Conservation (phyloP, 2,797 vertebrate species). For the Smutsia temminckii region DNA sequence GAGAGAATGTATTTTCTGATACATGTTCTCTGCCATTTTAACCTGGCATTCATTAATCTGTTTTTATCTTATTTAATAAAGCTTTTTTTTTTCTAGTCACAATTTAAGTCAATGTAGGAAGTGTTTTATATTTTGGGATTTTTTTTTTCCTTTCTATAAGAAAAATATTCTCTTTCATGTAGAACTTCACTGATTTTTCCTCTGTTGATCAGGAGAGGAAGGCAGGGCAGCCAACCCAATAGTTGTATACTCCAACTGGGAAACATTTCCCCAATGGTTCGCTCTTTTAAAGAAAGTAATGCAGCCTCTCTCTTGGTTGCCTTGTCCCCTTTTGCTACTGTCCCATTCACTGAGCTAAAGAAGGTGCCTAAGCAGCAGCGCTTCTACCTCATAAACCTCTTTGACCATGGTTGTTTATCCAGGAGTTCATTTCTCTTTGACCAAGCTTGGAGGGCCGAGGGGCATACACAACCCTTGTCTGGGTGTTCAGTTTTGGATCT, state of each 20-base stretch:
- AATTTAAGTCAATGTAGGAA: neutral
- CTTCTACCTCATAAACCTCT: neutral
- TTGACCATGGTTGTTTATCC: neutral
- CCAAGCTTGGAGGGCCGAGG: no score
- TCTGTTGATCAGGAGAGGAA: neutral
- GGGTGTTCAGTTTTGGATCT: neutral
- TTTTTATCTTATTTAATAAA: neutral
- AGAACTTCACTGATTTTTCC: neutral
- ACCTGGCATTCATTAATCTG: neutral
- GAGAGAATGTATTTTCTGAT: neutral
- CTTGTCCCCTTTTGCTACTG: neutral
- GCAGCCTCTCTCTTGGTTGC: neutral
- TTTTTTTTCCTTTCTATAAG: neutral
- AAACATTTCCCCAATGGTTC: neutral
- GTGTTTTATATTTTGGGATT: neutral
- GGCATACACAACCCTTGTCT: neutral
- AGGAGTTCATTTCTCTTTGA: neutral
- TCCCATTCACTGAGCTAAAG: neutral
- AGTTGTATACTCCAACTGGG: neutral
- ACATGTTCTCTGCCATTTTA: neutral
- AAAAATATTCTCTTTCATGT: neutral
- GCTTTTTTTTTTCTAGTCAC: neutral
- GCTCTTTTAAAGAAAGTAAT: neutral
- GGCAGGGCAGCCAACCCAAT: neutral
- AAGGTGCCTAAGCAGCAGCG: neutral